A percentile compares a stretch with the other conserved stretches of the same genome.
Conservation (phyloP, 2,113 vertebrate genomes). For the Cariama cristata region DNA sequence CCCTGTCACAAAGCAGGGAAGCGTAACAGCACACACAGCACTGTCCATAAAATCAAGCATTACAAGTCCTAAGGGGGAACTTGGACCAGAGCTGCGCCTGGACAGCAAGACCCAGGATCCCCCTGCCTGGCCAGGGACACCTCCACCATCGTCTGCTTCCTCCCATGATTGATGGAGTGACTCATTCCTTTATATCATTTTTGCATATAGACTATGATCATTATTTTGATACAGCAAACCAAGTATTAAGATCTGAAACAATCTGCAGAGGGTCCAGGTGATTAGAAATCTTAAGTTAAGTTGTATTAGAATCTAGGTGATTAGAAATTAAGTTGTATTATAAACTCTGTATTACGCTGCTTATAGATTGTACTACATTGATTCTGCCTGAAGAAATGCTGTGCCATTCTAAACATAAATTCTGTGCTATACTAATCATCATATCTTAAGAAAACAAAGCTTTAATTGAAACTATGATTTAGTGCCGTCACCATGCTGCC, state of each 20-base stretch:
- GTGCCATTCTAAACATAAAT: not conserved
- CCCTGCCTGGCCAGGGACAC: not conserved
- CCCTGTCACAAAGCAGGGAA: not conserved
- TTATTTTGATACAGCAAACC: not conserved
- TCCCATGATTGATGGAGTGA: not conserved
- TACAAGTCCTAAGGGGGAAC: not conserved
- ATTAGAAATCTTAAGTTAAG: not conserved
- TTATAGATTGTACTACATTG: not conserved
- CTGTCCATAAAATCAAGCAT: not conserved
- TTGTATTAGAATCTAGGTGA: not conserved
- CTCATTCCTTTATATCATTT: rapidly evolving
- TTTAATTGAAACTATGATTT: not conserved
- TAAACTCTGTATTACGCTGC: not conserved
- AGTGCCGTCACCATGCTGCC: not conserved
- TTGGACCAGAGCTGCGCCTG: not conserved
- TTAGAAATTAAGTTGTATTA: not conserved
- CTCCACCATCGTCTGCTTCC: not conserved
- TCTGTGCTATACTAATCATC: not conserved
- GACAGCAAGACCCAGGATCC: not conserved
- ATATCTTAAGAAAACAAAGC: not conserved
- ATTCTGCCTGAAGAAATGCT: not conserved
- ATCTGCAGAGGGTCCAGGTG: not conserved
- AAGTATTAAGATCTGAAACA: not conserved
- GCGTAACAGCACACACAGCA: not conserved
- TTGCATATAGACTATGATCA: not conserved